Evolutionary conservation across 2,888 invertebrate genomes (phyloP).

Genomic region (Nephrotoma appendiculata): DNA sequence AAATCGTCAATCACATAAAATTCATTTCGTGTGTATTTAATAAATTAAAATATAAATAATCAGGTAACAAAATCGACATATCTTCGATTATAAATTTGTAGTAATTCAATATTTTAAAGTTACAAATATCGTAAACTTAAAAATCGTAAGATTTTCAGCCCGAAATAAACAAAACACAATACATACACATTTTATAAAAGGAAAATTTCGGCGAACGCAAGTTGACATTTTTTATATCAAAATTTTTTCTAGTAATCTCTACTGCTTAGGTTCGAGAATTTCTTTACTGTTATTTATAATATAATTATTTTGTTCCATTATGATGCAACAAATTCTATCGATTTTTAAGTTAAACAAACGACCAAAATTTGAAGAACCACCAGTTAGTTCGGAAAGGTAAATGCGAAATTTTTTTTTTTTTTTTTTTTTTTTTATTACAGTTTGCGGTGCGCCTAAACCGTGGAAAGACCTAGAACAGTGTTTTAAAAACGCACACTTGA

Average conservation of each 20-base stretch:
- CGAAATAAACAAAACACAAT: background rate
- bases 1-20: background rate
- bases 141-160: background rate
- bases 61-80: background rate
- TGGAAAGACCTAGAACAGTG: background rate
- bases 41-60: background rate
- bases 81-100: background rate
- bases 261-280: background rate
- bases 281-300: background rate
- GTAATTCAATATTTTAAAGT: no score
- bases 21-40: background rate
- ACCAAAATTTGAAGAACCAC: background rate
- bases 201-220: background rate
- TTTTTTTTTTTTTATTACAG: background rate
- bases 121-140: background rate
- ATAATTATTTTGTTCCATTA: background rate
- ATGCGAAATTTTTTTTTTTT: background rate
- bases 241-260: background rate
- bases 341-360: background rate
- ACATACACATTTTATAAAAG: background rate
- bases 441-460: background rate
- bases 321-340: background rate
- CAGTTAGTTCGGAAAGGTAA: background rate
- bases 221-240: background rate
- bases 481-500: background rate